Conservation (phyloP, 2,888 invertebrate species). For the Patella pellucida region DNA sequence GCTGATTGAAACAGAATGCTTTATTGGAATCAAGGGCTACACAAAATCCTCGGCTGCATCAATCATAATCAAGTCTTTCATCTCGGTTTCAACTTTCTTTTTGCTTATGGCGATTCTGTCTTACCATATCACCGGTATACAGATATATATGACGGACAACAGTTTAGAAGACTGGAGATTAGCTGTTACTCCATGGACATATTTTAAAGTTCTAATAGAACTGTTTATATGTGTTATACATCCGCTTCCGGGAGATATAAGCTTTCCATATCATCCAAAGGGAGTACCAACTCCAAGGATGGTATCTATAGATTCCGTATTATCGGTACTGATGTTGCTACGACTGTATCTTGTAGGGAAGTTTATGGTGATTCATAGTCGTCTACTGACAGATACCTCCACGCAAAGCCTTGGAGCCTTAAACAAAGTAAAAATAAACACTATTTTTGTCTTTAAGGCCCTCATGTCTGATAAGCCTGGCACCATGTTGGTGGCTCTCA, state of each 20-base stretch:
- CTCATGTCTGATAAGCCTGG: constrained; percentile 59
- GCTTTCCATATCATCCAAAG: constrained; percentile 38
- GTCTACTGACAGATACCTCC: constrained; percentile 51
- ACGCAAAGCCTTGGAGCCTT: constrained; percentile 59
- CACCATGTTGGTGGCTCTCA: constrained; percentile 48
- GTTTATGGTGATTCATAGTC: constrained; percentile 55
- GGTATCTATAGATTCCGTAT: constrained; percentile 52
- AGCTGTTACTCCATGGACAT: constrained; percentile 44
- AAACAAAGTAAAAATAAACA: constrained; percentile 59
- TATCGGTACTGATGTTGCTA: constrained; percentile 56
- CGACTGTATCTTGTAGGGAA: constrained; percentile 53
- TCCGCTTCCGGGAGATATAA: constrained; percentile 51
- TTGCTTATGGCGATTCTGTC: constrained; percentile 42
- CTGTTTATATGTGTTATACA: constrained; percentile 52
- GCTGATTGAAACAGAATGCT: constrained; percentile 54
- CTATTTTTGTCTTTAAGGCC: constrained; percentile 60
- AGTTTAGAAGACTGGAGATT: constrained; percentile 57
- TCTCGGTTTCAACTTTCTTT: constrained; percentile 46
- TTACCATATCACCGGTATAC: constrained; percentile 51
- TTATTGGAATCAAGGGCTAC: constrained; percentile 38
- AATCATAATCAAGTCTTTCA: constrained; percentile 46
- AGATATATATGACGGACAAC: constrained; percentile 55
- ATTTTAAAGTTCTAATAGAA: constrained; percentile 45
- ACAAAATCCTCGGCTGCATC: constrained; percentile 41
- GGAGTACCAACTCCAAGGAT: constrained; percentile 35